Evolutionary conservation across 2,797 vertebrate genomes (phyloP).

Genomic region (Periophthalmus magnuspinnatus): DNA sequence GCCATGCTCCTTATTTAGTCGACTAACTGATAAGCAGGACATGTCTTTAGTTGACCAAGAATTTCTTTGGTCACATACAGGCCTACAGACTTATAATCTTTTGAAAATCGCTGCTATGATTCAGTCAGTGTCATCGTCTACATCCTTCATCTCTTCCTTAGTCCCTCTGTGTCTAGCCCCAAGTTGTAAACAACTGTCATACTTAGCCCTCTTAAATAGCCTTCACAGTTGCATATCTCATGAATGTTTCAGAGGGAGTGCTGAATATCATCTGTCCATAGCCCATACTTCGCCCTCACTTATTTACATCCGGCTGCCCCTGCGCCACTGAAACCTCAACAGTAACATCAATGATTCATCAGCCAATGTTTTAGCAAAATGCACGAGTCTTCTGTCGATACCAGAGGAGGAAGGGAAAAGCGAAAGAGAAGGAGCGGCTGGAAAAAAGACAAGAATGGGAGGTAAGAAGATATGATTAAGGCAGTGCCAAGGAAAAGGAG

Average conservation of each 20-base stretch:
- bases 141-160: constrained; percentile 73
- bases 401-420: constrained; percentile 27
- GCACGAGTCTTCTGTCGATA: constrained; percentile 70
- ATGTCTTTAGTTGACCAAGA: no score
- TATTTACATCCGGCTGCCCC: constrained; percentile 91
- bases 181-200: constrained; percentile 88
- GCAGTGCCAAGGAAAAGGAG: constrained; percentile 17
- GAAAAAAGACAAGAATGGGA: constrained; percentile 14
- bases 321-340: constrained; percentile 73
- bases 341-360: constrained; percentile 78
- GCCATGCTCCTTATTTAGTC: no score
- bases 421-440: constrained; percentile 23
- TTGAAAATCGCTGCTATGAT: not conserved
- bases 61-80: no score
- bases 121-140: constrained; percentile 31
- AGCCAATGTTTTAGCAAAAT: constrained; percentile 76
- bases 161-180: constrained; percentile 74
- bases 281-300: constrained; percentile 84
- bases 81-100: no score
- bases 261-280: constrained; percentile 85
- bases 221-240: constrained; percentile 78
- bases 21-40: no score
- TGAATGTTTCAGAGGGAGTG: constrained; percentile 89
- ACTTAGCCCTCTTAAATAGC: constrained; percentile 90
- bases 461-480: constrained; percentile 14